phyloP scores from a whole-genome alignment of 1,140 invertebrate genomes.

The Papilio polytes region DNA sequence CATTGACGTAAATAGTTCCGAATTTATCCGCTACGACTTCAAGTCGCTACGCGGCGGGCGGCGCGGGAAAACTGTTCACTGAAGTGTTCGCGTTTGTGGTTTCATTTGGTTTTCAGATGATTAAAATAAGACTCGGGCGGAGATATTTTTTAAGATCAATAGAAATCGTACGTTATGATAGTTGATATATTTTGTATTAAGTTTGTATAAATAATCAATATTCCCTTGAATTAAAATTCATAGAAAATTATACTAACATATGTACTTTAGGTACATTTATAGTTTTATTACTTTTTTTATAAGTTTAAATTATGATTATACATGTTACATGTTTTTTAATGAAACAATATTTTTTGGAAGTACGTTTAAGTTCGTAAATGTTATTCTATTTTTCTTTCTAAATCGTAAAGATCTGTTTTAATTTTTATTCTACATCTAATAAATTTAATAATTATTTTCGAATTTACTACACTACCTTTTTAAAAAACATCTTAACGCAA shows the following conservation, averaged over 20 bases:
- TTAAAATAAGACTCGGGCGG: background rate
- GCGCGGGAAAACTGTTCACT: conserved; percentile 54
- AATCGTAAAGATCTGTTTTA: too few species aligned
- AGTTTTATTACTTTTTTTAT: background rate
- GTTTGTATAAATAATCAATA: background rate
- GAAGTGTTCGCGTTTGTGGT: background rate
- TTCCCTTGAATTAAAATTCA: background rate
- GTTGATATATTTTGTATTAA: background rate
- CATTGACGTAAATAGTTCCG: conserved; percentile 59
- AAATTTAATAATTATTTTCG: too few species aligned
- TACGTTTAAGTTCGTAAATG: too few species aligned
- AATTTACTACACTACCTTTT: too few species aligned
- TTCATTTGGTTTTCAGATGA: background rate
- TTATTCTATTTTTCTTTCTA: too few species aligned
- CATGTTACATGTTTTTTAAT: background rate
- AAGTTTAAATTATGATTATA: background rate
- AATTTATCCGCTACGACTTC: conserved; percentile 47
- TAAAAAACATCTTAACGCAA: background rate
- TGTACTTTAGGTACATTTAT: background rate
- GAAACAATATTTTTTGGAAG: too few species aligned
- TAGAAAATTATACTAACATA: background rate
- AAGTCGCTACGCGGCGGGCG: conserved; percentile 44
- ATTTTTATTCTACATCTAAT: too few species aligned
- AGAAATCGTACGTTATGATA: background rate
- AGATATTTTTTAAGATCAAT: background rate